phyloP scores from a whole-genome alignment of 2,797 vertebrate species.

The Epinephelus coioides region DNA sequence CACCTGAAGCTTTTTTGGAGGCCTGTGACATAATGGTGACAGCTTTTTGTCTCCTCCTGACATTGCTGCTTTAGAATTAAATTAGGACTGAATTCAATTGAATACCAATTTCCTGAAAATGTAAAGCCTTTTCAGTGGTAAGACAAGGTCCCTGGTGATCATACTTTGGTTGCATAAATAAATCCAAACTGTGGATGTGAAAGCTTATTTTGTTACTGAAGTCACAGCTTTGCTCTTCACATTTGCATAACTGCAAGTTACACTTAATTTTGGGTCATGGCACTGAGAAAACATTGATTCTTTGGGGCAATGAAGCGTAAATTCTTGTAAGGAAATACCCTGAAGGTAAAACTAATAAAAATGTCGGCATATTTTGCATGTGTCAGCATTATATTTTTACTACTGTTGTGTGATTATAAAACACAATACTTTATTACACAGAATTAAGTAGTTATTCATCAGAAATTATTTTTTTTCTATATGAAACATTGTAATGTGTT shows the following conservation, averaged over 20 bases:
- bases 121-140: background rate
- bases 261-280: background rate
- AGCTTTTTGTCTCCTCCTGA: conserved; percentile 18
- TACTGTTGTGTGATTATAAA: conserved; percentile 3
- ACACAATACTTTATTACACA: background rate
- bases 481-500: background rate
- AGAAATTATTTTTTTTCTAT: background rate
- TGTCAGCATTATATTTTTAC: background rate
- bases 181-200: background rate
- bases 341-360: conserved; percentile 7
- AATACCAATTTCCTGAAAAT: conserved; percentile 22
- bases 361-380: background rate
- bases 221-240: conserved; percentile 10
- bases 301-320: background rate
- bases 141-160: background rate
- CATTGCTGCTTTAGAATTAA: conserved; percentile 18
- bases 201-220: background rate
- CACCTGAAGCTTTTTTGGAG: conserved; percentile 11
- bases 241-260: background rate
- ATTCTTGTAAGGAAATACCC: background rate
- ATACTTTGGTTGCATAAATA: background rate
- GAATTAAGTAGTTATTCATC: background rate
- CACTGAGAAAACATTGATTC: background rate
- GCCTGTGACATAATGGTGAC: background rate
- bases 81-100: conserved; percentile 19